A percentile compares a stretch with the other conserved stretches of the same genome.
Evolutionary conservation across 1,140 invertebrate species (phyloP).

Genomic region (Diuraphis noxia): DNA sequence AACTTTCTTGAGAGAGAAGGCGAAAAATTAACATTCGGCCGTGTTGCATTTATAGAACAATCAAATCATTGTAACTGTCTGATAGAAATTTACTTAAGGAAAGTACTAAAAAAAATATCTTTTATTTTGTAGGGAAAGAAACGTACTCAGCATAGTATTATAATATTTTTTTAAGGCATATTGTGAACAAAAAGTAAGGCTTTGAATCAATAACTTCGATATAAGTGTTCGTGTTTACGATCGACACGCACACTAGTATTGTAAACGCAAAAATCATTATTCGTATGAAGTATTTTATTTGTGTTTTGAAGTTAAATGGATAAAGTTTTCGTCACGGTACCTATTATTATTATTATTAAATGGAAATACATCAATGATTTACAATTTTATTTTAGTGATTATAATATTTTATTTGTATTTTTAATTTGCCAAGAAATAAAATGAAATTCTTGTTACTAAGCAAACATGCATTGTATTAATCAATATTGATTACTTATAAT

Average conservation of each 20-base stretch:
- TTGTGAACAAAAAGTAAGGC: background rate
- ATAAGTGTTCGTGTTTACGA: background rate
- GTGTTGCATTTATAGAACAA: background rate
- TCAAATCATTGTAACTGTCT: background rate
- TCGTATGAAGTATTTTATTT: background rate
- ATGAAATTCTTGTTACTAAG: background rate
- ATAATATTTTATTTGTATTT: no score
- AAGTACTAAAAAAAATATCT: background rate
- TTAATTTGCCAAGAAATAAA: background rate
- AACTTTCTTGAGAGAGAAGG: background rate
- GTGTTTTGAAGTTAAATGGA: background rate
- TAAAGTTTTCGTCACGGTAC: background rate
- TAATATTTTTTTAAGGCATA: background rate
- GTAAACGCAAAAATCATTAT: background rate
- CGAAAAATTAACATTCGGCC: slow-evolving; percentile 6
- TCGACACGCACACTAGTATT: background rate
- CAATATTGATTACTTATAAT: no score
- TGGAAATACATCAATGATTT: background rate
- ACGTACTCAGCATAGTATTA: background rate
- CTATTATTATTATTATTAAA: background rate
- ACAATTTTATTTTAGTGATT: background rate
- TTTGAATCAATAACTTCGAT: background rate
- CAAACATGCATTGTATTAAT: background rate
- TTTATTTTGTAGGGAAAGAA: background rate
- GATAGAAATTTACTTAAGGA: background rate